Percentiles rank a stretch among this genome's conserved stretches.
phyloP scores from a whole-genome alignment of 2,113 vertebrate genomes.

The Collichthys lucidus region DNA sequence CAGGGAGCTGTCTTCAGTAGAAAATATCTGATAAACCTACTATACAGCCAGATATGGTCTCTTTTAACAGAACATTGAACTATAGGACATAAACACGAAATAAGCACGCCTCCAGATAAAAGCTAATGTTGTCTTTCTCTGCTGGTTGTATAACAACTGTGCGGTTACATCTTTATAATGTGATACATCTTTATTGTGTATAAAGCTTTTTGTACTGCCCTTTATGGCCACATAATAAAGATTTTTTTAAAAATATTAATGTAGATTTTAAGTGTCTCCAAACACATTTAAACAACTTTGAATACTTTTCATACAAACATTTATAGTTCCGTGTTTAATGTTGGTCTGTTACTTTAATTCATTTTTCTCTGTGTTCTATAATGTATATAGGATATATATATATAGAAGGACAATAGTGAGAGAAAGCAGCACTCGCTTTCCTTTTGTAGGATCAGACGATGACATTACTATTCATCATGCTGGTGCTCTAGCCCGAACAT shows the following conservation, averaged over 20 bases:
- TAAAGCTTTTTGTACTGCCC: too few species aligned
- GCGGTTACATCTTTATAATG: neutral
- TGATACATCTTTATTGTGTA: neutral
- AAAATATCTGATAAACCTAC: neutral
- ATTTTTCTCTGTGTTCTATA: neutral
- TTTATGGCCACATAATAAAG: neutral
- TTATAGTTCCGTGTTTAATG: neutral
- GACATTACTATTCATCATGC: conserved; percentile 21
- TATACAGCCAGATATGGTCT: neutral
- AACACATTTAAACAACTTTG: neutral
- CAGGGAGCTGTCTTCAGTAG: neutral
- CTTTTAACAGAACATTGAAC: neutral
- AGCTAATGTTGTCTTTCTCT: neutral
- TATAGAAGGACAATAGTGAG: neutral
- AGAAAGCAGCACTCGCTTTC: neutral
- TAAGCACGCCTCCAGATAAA: neutral
- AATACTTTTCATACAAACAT: neutral
- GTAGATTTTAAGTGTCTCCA: too few species aligned
- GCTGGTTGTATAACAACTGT: neutral
- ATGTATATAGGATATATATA: too few species aligned
- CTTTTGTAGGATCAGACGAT: neutral
- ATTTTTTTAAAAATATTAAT: neutral
- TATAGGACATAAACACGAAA: neutral
- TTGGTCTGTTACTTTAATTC: neutral
- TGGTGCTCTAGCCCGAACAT: conserved; percentile 10